Conservation (phyloP, 1,140 invertebrate genomes). For the Laupala kohalensis region DNA sequence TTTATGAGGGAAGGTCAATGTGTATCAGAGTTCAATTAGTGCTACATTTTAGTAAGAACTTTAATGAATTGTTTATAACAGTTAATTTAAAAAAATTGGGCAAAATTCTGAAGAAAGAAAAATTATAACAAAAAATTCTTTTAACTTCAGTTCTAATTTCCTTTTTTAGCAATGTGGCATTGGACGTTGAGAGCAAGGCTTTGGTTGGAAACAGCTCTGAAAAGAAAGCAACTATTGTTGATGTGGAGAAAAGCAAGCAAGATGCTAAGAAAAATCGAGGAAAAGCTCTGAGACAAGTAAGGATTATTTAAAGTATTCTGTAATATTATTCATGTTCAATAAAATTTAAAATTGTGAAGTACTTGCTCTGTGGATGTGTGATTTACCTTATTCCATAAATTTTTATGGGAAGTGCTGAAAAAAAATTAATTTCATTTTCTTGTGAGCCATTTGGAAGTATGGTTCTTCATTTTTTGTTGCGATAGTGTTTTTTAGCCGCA, state of each 20-base stretch:
- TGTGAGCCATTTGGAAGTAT: too few relatives aligned
- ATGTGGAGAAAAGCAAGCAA: neutral
- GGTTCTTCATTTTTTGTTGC: neutral
- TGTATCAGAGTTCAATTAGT: neutral
- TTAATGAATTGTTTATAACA: neutral
- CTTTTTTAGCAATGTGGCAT: neutral
- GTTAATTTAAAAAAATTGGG: neutral
- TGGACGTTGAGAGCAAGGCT: conserved; percentile 4
- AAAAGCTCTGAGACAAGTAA: neutral
- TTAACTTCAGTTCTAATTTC: neutral
- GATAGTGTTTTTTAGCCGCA: neutral
- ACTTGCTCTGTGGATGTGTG: neutral
- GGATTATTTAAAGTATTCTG: neutral
- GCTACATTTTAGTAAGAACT: neutral
- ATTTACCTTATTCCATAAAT: neutral
- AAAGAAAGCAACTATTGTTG: conserved; percentile 1
- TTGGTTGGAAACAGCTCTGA: neutral
- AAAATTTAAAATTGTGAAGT: neutral
- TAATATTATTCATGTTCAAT: neutral
- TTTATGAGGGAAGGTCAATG: neutral
- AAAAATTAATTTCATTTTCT: neutral
- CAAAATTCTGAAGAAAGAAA: neutral
- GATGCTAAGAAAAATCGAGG: neutral
- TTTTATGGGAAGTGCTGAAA: neutral
- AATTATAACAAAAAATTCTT: neutral